Evolutionary conservation across 2,888 invertebrate genomes (phyloP), one percentile per base, ranked within the genome.

Genomic region (Dasypogon diadema): DNA sequence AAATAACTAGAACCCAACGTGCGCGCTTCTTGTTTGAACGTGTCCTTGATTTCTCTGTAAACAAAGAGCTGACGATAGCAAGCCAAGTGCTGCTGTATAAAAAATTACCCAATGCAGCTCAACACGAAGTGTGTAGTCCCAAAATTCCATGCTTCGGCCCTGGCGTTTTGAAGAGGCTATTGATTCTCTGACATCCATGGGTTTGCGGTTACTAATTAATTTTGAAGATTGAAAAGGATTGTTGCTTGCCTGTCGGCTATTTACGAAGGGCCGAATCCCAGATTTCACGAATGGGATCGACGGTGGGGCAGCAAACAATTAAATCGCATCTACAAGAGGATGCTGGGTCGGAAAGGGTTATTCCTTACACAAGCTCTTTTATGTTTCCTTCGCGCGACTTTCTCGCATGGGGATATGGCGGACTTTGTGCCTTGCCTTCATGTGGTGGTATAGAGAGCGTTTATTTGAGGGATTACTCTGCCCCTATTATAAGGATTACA

Each of bases 381-480:
- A 16, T 22, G 18, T 8, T 54, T 14, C 30, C 48, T 14, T 22
- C 30, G 5, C 51, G 26, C 51, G 22, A 26, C 1, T n/a, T 18
- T 54, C 18, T 5, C 12, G 10, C n/a, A 12, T 21, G 26, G 10
- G 68, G 14, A 14, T n/a, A 21, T 8, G 55, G 21, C 14, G 24
- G 12, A n/a, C n/a, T n/a, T n/a, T n/a, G n/a, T n/a, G n/a, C n/a
- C n/a, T n/a, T n/a, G n/a, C n/a, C n/a, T n/a, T n/a, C n/a, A n/a
- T n/a, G n/a, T 56, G 26, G 4, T 26, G 56, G 56, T 30, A 30
- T 4, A 16, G 65, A 10, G 54, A 54, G 5, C 70, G 34, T 70
- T 70, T 70, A 70, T 54, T 70, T 70, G 70, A n/a, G n/a, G 70
- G 70, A 70, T 70, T 70, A 70, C 54, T 70, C 18, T 54, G 70